Base-by-base conservation (phyloP, 2,797 vertebrate genomes). In the Danio jaintianensis region DNA sequence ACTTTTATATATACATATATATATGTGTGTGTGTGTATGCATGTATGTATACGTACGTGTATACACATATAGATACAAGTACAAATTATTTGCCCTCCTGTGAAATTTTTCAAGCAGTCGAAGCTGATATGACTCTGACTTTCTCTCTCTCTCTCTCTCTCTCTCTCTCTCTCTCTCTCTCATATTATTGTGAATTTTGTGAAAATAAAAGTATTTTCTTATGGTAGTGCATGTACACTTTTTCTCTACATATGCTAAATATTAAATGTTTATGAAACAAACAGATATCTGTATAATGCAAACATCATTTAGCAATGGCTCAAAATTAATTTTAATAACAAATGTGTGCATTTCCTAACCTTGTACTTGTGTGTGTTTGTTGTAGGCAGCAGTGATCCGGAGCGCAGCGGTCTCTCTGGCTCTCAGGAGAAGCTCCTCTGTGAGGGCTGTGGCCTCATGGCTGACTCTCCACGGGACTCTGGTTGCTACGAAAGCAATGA, bases 401-500 rank as follows among this genome's bases (percentile, higher is more conserved):
- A 95, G 86, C 92, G 91, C 62, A 76, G 90, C 22, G 92, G 89
- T 85, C 94, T 98, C 84, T 96, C 96, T 0, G 96, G 96, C 50
- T 98, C 97, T 87, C 97, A 98, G 92, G 97, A 99, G 91, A 98
- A 98, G 91, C 94, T 99, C 81, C 95, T 98, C 38, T 94, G 94
- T 5, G 96, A 97, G 80, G 94, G 95, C 47, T 95, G 90, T 62
- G 93, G 93, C 84, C 89, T 95, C 85, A 93, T 94, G 1, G 95
- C 96, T 47, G 95, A 97, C 90, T 98, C 97, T 75, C 98, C 98
- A 0, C 93, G 98, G 53, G 98, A 99, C 91, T 99, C 98, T 0
- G 98, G 98, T 38, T 99, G 98, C 94, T 99, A 98, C 0, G 98
- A 99, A 91, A 97, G 97, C 95, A 99, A 94, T 75, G 98, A 99